Conservation (phyloP, 2,888 invertebrate genomes). For the Ptychoptera contaminata region DNA sequence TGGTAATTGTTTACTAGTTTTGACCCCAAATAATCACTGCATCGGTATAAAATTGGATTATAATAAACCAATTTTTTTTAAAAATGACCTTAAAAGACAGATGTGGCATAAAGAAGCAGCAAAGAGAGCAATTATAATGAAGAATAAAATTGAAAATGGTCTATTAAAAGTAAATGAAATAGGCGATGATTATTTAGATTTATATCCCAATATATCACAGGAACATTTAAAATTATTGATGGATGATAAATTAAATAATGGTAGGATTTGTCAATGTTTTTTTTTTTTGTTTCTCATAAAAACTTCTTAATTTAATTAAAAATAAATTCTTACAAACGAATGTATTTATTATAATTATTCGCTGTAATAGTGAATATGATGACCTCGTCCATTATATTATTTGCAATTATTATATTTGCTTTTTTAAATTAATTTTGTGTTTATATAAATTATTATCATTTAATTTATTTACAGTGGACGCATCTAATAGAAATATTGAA, state of each 20-base stretch:
- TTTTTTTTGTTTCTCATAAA: too few species aligned
- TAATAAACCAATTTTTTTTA: conserved; percentile 39
- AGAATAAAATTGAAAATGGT: conserved; percentile 42
- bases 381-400: too few species aligned
- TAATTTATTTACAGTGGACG: not conserved
- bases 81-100: conserved; percentile 39
- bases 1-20: conserved; percentile 41
- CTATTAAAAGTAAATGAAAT: conserved; percentile 20
- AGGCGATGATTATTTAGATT: conserved; percentile 35
- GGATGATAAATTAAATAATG: conserved; percentile 36
- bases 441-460: not conserved
- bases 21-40: conserved; percentile 43
- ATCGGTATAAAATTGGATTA: conserved; percentile 51
- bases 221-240: conserved; percentile 39
- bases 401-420: too few species aligned
- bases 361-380: too few species aligned
- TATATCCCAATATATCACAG: conserved; percentile 43
- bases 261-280: too few species aligned
- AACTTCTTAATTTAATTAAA: too few species aligned
- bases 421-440: too few species aligned
- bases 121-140: conserved; percentile 43
- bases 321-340: too few species aligned
- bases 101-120: conserved; percentile 51
- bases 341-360: too few species aligned
- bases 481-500: conserved; percentile 33